Percentiles rank a stretch among this genome's conserved stretches.
phyloP scores from a whole-genome alignment of 2,888 invertebrate species.

The Cantharis rufa region DNA sequence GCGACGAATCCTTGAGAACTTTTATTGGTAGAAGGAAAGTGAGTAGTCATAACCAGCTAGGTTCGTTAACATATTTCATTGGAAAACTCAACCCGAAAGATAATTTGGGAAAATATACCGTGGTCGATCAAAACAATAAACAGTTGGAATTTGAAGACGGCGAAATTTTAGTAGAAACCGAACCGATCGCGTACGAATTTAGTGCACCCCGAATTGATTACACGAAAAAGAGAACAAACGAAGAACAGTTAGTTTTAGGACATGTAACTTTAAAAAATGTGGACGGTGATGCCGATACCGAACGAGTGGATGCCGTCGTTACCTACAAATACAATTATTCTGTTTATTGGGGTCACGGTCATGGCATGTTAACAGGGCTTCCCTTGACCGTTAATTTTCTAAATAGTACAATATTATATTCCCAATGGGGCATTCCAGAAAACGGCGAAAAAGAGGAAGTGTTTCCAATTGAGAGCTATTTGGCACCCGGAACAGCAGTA shows the following conservation, averaged over 20 bases:
- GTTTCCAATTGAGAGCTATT: slow-evolving; percentile 62
- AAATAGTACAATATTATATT: slow-evolving; percentile 62
- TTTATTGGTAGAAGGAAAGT: slow-evolving; percentile 48
- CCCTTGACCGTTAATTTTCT: slow-evolving; percentile 66
- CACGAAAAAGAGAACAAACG: slow-evolving; percentile 53
- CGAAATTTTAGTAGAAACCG: slow-evolving; percentile 79
- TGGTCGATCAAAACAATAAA: slow-evolving; percentile 66
- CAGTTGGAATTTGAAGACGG: slow-evolving; percentile 66
- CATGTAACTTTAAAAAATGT: slow-evolving; percentile 56
- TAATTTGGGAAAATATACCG: slow-evolving; percentile 69
- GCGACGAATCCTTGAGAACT: slow-evolving; percentile 47
- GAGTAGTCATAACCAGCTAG: slow-evolving; percentile 41
- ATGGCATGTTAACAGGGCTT: slow-evolving; percentile 72
- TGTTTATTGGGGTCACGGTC: slow-evolving; percentile 80
- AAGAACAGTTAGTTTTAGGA: slow-evolving; percentile 48
- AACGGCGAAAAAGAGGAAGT: slow-evolving; percentile 63
- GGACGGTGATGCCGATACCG: slow-evolving; percentile 55
- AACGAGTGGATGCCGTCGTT: slow-evolving; percentile 73
- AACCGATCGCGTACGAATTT: slow-evolving; percentile 77
- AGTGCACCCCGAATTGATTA: slow-evolving; percentile 53
- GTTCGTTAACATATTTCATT: slow-evolving; percentile 62
- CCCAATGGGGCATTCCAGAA: slow-evolving; percentile 68
- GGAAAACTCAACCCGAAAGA: slow-evolving; percentile 71
- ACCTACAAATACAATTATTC: slow-evolving; percentile 72
- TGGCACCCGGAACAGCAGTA: slow-evolving; percentile 79